Base-by-base conservation (phyloP, 2,113 vertebrate genomes). In the Chaetodon auriga region DNA sequence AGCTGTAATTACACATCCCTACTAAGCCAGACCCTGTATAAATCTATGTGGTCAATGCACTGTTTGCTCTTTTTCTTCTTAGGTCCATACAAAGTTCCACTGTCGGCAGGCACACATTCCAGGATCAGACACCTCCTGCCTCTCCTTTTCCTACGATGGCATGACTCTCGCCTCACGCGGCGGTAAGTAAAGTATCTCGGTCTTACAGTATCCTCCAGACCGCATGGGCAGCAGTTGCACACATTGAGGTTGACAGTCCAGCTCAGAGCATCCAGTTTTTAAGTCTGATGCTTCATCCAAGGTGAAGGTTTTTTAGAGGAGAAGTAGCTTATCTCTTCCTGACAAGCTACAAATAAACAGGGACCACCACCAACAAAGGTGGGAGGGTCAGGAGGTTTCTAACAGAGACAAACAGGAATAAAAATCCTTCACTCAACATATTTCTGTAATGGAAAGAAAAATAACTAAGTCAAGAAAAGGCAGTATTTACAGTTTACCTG, bases 1-100 rank as follows among this genome's bases (percentile, higher is more conserved):
- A 63, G 12, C 21, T 48, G 7, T 30, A 38, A 35, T 57, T 21
- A 43, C 43, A 57, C 35, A 64, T 70, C 49, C 21, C 14, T n/a
- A 30, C 15, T 58, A 8, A 5, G 54, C 38, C 35, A 72, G 43
- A 64, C 8, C 6, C 18, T 64, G 8, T 45, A n/a, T 23, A 64
- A 65, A 68, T 21, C 51, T 7, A 5, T 45, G 18, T 60, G 2
- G 21, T 51, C 23, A 49, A 54, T 54, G 14, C 5, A 25, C 30
- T 19, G 6, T 65, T 19, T 63, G 77, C 23, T 72, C 5, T 61
- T 66, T 66, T 46, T 61, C 13, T 43, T 43, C 23, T 3, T 45
- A 99, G 98, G 98, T 99, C 68, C 98, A 99, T 82, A 99, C 98
- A 3, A 99, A 99, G 92, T 99, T 98, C 81, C 98, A 99, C 93